phyloP scores from a whole-genome alignment of 2,888 invertebrate genomes.

The Apocheima hispidaria region DNA sequence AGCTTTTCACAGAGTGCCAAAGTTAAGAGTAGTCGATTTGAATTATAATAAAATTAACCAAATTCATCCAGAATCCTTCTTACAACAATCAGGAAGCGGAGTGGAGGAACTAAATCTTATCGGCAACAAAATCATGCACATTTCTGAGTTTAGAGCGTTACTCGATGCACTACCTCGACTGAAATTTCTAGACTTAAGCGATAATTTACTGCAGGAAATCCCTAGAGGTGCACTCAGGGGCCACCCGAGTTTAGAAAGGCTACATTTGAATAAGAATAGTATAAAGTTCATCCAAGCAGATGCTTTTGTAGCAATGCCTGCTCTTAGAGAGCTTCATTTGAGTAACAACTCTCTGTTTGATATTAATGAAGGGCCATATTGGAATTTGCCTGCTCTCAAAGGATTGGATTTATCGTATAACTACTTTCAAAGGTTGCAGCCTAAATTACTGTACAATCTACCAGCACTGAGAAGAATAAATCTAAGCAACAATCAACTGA shows the following conservation, averaged over 20 bases:
- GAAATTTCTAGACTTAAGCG: conserved; percentile 92
- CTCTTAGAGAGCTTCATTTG: conserved; percentile 92
- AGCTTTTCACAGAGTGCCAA: conserved; percentile 92
- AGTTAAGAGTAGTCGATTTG: conserved; percentile 90
- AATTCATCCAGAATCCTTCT: conserved; percentile 93
- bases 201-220: conserved; percentile 91
- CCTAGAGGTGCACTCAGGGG: conserved; percentile 92
- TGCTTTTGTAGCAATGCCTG: conserved; percentile 93
- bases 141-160: conserved; percentile 90
- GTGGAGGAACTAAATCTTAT: conserved; percentile 92
- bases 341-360: conserved; percentile 93
- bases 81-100: conserved; percentile 90
- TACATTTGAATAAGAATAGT: conserved; percentile 93
- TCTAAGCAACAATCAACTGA: conserved; percentile 90
- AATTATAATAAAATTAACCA: conserved; percentile 91
- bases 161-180: conserved; percentile 92
- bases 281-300: conserved; percentile 91
- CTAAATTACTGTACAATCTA: conserved; percentile 90
- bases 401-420: conserved; percentile 93
- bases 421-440: conserved; percentile 89
- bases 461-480: conserved; percentile 92
- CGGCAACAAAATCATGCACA: conserved; percentile 91
- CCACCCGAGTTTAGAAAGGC: conserved; percentile 91
- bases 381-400: conserved; percentile 94
- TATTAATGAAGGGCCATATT: conserved; percentile 90